Conservation (phyloP, 1,140 invertebrate species). For the Drosophila willistoni region DNA sequence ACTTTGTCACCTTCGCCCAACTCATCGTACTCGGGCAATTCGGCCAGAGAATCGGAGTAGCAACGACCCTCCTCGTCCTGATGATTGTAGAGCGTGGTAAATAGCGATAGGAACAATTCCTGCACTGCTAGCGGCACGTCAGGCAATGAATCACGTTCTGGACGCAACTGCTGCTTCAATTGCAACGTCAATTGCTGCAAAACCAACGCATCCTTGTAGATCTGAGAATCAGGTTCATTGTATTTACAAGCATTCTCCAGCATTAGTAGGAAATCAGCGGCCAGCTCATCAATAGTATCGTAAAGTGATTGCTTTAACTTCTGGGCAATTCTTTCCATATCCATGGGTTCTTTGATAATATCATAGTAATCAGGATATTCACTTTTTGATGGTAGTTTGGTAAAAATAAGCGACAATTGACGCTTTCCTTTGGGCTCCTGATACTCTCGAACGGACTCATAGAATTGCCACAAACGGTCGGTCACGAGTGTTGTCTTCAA, state of each 20-base stretch:
- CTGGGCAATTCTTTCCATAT: conserved; percentile 97
- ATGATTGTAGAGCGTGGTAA: conserved; percentile 97
- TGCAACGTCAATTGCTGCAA: conserved; percentile 96
- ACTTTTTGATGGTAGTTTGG: conserved; percentile 96
- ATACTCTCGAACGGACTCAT: conserved; percentile 95
- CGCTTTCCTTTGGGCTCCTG: conserved; percentile 93
- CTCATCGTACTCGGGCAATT: conserved; percentile 95
- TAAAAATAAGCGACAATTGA: conserved; percentile 95
- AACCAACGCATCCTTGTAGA: conserved; percentile 98
- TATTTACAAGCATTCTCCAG: conserved; percentile 99
- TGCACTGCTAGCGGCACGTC: conserved; percentile 95
- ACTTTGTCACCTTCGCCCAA: conserved; percentile 87
- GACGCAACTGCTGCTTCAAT: conserved; percentile 92
- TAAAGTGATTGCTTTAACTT: conserved; percentile 93
- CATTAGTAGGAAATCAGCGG: conserved; percentile 97
- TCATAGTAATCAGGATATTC: conserved; percentile 99
- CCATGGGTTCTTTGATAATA: conserved; percentile 98
- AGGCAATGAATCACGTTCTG: conserved; percentile 93
- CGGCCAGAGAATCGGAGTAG: conserved; percentile 97
- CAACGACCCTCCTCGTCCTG: conserved; percentile 98
- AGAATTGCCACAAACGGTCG: conserved; percentile 93
- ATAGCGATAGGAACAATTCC: conserved; percentile 95
- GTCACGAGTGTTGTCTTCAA: conserved; percentile 84
- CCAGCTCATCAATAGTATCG: conserved; percentile 93
- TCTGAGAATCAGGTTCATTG: conserved; percentile 99